phyloP scores from a whole-genome alignment of 2,797 vertebrate species.

The Poeciliopsis presidionis region DNA sequence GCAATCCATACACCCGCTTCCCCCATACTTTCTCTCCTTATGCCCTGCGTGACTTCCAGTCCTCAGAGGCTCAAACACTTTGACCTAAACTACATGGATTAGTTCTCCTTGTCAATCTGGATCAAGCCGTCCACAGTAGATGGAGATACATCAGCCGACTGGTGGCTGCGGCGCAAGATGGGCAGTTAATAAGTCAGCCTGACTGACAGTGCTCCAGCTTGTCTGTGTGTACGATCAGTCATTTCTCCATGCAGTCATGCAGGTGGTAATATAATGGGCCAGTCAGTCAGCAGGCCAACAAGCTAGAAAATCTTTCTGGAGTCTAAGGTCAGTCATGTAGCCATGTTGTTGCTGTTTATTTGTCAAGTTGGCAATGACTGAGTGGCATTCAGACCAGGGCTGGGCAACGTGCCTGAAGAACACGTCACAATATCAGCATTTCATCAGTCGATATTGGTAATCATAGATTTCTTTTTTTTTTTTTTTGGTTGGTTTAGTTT shows the following conservation, averaged over 20 bases:
- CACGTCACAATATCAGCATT: too few relatives aligned
- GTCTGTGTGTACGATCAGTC: slow-evolving; percentile 32
- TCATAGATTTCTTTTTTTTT: too few relatives aligned
- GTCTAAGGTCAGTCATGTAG: slow-evolving; percentile 26
- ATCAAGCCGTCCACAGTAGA: slow-evolving; percentile 67
- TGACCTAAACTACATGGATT: slow-evolving; percentile 76
- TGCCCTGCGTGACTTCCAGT: slow-evolving; percentile 53
- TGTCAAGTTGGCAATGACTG: slow-evolving; percentile 19
- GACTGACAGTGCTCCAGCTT: slow-evolving; percentile 45
- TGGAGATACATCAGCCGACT: slow-evolving; percentile 49
- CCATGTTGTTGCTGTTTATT: slow-evolving; percentile 32
- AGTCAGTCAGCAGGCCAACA: slow-evolving; percentile 33
- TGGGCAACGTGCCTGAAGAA: too few relatives aligned
- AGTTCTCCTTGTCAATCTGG: slow-evolving; percentile 77
- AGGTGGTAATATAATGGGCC: slow-evolving; percentile 31
- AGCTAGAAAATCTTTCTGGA: slow-evolving; percentile 17
- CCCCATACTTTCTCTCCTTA: slow-evolving; percentile 29
- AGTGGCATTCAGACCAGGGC: neutral
- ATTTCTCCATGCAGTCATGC: slow-evolving; percentile 2
- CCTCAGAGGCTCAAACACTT: slow-evolving; percentile 59
- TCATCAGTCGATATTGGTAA: too few relatives aligned
- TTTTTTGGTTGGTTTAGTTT: too few relatives aligned
- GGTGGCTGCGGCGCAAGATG: slow-evolving; percentile 26
- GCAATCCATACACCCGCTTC: slow-evolving; percentile 67
- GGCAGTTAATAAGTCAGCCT: slow-evolving; percentile 55